phyloP scores from a whole-genome alignment of 1,140 invertebrate species.

The Zaprionus kolodkinae region DNA sequence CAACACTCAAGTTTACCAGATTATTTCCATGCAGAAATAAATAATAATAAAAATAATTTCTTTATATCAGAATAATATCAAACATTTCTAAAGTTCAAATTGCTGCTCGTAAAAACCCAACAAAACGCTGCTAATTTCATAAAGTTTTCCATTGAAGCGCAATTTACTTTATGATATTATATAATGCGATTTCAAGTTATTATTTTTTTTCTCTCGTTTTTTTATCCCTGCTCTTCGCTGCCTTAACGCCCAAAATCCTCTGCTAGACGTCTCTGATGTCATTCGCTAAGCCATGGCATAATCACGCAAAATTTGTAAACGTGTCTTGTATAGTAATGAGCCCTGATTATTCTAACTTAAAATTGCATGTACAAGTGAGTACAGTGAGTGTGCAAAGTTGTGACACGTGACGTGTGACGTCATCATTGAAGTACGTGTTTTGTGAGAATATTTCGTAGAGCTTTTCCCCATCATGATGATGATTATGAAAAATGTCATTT shows the following conservation, averaged over 20 bases:
- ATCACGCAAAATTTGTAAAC: constrained; percentile 81
- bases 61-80: too few relatives aligned
- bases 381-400: constrained; percentile 72
- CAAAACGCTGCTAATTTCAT: too few relatives aligned
- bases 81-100: too few relatives aligned
- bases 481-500: neutral
- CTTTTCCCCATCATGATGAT: neutral
- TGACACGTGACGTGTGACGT: constrained; percentile 58
- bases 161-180: neutral
- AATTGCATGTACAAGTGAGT: constrained; percentile 75
- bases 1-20: too few relatives aligned
- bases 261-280: constrained; percentile 39
- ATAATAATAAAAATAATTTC: too few relatives aligned
- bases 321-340: constrained; percentile 83
- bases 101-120: too few relatives aligned
- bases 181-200: constrained; percentile 50
- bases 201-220: constrained; percentile 67
- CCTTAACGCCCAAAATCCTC: neutral
- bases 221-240: constrained; percentile 48
- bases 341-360: constrained; percentile 82
- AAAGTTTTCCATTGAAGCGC: neutral
- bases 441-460: neutral
- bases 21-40: too few relatives aligned
- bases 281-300: constrained; percentile 72
- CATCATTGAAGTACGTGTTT: neutral